Evolutionary conservation across 2,797 vertebrate species (phyloP).

Genomic region (Lepus townsendii): DNA sequence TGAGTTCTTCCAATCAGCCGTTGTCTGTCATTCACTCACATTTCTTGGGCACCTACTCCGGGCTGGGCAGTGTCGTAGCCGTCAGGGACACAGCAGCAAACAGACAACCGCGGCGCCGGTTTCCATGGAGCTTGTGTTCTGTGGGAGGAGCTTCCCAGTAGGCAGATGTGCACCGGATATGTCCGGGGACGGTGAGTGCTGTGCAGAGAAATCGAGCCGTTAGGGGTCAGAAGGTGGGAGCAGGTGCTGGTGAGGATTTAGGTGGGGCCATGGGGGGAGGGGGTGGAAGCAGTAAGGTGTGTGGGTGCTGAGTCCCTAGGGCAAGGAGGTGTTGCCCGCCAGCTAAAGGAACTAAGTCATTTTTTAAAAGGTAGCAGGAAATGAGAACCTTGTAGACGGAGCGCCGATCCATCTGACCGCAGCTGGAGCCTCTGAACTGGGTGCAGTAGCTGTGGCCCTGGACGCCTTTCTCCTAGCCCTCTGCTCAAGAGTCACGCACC

Average conservation of each 20-base stretch:
- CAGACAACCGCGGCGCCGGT: not conserved
- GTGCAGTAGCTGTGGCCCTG: too few species aligned
- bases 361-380: not conserved
- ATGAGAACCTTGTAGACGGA: not conserved
- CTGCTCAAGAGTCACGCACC: too few species aligned
- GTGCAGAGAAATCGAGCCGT: not conserved
- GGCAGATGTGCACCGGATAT: not conserved
- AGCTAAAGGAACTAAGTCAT: not conserved
- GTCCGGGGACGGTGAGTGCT: not conserved
- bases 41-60: not conserved
- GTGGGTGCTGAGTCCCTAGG: not conserved
- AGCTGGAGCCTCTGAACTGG: not conserved
- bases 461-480: not conserved
- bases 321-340: not conserved
- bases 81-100: not conserved
- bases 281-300: not conserved
- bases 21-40: not conserved
- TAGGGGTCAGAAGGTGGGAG: not conserved
- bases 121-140: slow-evolving; percentile 47
- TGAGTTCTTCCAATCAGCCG: fast-evolving
- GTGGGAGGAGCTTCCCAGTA: slow-evolving; percentile 43
- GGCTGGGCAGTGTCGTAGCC: not conserved
- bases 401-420: not conserved
- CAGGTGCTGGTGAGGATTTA: fast-evolving
- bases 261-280: not conserved